Conservation (phyloP, 2,888 invertebrate genomes). For the Rotaria socialis region DNA sequence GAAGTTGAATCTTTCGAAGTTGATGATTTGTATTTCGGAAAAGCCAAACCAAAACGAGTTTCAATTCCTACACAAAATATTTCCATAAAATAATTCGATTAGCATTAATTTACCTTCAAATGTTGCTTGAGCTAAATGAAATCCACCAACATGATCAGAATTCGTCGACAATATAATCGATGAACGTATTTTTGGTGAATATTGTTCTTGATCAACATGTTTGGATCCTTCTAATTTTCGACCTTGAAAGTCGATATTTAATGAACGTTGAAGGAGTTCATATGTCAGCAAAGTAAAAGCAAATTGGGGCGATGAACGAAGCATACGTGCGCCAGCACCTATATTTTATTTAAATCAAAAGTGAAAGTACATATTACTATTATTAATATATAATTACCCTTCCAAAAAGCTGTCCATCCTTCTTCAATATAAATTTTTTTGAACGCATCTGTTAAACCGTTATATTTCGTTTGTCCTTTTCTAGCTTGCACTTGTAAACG, state of each 20-base stretch:
- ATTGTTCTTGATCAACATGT: background rate
- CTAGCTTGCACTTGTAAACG: conserved; percentile 77
- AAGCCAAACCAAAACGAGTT: conserved; percentile 43
- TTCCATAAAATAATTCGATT: background rate
- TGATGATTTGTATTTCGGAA: conserved; percentile 37
- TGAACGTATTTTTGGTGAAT: background rate
- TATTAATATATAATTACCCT: conserved; percentile 64
- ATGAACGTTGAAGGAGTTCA: conserved; percentile 85
- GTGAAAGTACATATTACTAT: too few relatives aligned
- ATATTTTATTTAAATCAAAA: conserved; percentile 56
- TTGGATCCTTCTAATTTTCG: conserved; percentile 86
- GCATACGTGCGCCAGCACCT: conserved; percentile 73
- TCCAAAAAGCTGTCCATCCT: conserved; percentile 93
- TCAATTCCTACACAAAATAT: conserved; percentile 23
- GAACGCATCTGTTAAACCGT: conserved; percentile 84
- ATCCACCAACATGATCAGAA: conserved; percentile 93
- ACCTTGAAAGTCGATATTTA: conserved; percentile 96
- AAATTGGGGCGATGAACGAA: conserved; percentile 95
- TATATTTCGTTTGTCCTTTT: conserved; percentile 90
- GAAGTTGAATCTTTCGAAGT: background rate
- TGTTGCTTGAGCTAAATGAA: conserved; percentile 85
- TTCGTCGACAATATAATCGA: conserved; percentile 65
- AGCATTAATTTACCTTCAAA: conserved; percentile 64
- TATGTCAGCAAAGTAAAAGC: conserved; percentile 95
- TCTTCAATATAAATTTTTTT: conserved; percentile 87